Evolutionary conservation across 2,113 vertebrate genomes (phyloP).

Genomic region (Neodon shergylaensis): DNA sequence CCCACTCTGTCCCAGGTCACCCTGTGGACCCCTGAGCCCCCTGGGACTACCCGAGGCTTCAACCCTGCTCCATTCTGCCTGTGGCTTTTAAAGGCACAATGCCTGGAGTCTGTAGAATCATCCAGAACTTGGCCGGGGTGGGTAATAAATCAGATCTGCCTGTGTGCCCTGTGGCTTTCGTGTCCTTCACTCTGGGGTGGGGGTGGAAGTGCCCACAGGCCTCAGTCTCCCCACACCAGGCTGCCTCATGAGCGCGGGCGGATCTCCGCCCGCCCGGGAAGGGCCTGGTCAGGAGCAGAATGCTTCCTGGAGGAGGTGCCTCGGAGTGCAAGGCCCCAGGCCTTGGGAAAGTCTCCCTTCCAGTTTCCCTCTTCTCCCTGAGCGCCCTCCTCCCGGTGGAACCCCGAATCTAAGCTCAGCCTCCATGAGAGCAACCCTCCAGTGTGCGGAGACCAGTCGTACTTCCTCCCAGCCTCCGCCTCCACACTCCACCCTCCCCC

Average conservation of each 20-base stretch:
- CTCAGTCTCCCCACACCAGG: neutral
- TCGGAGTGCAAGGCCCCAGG: neutral
- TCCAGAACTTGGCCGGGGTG: conserved; percentile 42
- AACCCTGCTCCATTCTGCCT: neutral
- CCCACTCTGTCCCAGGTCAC: neutral
- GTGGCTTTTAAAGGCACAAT: conserved; percentile 60
- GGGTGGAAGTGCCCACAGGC: neutral
- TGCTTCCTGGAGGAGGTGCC: neutral
- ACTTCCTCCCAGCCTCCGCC: neutral
- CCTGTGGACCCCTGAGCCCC: neutral
- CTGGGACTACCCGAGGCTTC: neutral
- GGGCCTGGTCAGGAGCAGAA: neutral
- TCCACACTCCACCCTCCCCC: neutral
- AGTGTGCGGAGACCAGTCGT: neutral
- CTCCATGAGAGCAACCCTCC: neutral
- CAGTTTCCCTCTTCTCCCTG: too few species aligned
- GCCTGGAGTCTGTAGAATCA: conserved; percentile 72
- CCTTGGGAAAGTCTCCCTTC: neutral
- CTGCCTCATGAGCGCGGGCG: neutral
- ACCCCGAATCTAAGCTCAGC: too few species aligned
- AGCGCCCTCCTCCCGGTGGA: neutral
- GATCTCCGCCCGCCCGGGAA: neutral
- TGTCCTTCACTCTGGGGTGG: neutral
- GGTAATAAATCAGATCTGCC: conserved; percentile 61
- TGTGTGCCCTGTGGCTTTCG: rapidly evolving